A percentile compares a stretch with the other conserved stretches of the same genome.
These are phyloP conservation scores for Pachymerium ferrugineum DNA, from an alignment of 2,888 invertebrate genomes.

Conservation along the genomic window DNA sequence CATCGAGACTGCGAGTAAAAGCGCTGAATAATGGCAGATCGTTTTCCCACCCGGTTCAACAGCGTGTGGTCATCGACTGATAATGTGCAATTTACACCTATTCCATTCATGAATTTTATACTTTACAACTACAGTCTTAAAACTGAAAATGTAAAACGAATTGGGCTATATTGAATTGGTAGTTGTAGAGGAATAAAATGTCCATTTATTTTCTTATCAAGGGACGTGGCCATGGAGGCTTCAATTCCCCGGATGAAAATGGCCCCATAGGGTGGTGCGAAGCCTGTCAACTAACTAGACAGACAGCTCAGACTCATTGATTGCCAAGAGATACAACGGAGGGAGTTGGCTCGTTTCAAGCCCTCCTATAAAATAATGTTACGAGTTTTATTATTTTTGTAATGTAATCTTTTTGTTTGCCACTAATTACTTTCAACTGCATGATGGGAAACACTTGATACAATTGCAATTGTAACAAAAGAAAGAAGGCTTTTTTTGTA, in stretches of 20 bases:
- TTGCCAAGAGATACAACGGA: slow-evolving; percentile 27
- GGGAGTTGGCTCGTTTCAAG: slow-evolving; percentile 21
- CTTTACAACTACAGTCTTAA: too few species aligned
- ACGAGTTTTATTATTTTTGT: not conserved
- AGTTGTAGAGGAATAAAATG: too few species aligned
- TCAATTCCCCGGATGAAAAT: slow-evolving; percentile 12
- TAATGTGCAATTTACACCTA: slow-evolving; percentile 32
- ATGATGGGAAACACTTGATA: slow-evolving; percentile 19
- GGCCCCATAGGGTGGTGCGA: slow-evolving; percentile 17
- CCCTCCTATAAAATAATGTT: not conserved
- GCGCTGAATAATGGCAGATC: slow-evolving; percentile 32
- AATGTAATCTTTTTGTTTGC: slow-evolving; percentile 11
- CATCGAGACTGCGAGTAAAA: slow-evolving; percentile 25
- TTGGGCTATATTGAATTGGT: too few species aligned
- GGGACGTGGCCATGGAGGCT: too few species aligned
- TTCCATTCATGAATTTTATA: slow-evolving; percentile 31
- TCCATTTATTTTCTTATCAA: slow-evolving; percentile 18
- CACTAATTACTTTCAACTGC: slow-evolving; percentile 13
- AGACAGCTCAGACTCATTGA: slow-evolving; percentile 27
- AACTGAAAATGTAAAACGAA: too few species aligned
- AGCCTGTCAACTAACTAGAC: too few species aligned
- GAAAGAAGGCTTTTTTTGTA: not conserved
- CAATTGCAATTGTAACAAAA: slow-evolving; percentile 7
- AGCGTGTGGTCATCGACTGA: slow-evolving; percentile 31
- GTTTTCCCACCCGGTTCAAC: slow-evolving; percentile 25